Evolutionary conservation across 2,113 vertebrate species (phyloP).

Genomic region (Periophthalmus modestus): DNA sequence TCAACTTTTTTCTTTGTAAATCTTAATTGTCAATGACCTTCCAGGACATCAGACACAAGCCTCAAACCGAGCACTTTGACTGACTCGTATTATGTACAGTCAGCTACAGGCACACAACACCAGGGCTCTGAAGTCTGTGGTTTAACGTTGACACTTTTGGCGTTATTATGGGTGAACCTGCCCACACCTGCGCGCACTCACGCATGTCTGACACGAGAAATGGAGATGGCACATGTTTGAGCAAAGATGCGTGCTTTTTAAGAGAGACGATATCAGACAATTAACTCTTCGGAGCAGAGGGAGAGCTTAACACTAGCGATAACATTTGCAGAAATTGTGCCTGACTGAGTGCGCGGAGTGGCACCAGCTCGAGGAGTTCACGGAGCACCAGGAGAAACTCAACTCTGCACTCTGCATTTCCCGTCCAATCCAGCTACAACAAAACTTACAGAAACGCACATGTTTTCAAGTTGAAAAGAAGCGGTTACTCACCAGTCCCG

Average conservation of each 20-base stretch:
- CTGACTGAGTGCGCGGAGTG: neutral
- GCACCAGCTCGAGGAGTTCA: neutral
- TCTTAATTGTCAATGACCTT: neutral
- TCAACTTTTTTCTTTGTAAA: neutral
- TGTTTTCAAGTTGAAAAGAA: neutral
- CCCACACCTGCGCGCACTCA: constrained; percentile 17
- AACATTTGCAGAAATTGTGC: neutral
- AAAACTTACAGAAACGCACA: neutral
- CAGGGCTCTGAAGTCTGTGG: neutral
- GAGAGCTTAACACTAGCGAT: neutral
- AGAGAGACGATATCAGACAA: neutral
- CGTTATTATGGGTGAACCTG: constrained; percentile 44
- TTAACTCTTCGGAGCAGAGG: neutral
- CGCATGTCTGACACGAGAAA: constrained; percentile 8
- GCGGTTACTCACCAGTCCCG: constrained; percentile 62
- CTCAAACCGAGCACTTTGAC: too few relatives aligned
- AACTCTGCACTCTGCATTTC: neutral
- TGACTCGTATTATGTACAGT: too few relatives aligned
- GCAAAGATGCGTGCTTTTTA: neutral
- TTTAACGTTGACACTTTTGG: constrained; percentile 27
- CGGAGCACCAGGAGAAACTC: neutral
- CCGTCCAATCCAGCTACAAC: neutral
- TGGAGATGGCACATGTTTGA: constrained; percentile 4
- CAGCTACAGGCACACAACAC: too few relatives aligned
- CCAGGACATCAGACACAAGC: neutral